A percentile compares a stretch with the other conserved stretches of the same genome.
These are phyloP conservation scores for Pasiphila rectangulata DNA, from an alignment of 2,888 invertebrate genomes.

Conservation along the genomic window DNA sequence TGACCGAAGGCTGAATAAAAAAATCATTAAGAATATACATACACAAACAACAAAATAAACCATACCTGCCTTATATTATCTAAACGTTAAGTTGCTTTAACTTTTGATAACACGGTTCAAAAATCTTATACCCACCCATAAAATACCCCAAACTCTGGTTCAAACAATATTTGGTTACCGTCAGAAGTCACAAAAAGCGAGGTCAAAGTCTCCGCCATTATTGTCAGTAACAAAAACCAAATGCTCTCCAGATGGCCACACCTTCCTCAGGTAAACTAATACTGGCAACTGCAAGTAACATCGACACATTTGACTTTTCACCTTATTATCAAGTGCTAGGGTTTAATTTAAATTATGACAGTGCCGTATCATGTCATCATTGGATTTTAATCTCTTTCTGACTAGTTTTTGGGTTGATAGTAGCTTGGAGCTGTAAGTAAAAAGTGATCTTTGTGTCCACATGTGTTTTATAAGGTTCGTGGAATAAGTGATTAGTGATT, in stretches of 20 bases:
- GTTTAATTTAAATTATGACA: background rate
- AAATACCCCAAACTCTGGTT: no score
- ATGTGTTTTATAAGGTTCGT: conserved; percentile 50
- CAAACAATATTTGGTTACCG: conserved; percentile 15
- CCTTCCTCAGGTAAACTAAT: conserved; percentile 49
- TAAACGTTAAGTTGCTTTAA: no score
- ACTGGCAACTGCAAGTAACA: no score
- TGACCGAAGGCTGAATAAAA: no score
- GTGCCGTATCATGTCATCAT: background rate
- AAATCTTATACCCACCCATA: no score
- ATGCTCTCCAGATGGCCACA: conserved; percentile 49
- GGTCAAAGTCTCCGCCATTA: conserved; percentile 44
- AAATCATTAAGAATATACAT: background rate
- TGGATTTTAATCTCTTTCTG: background rate
- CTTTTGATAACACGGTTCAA: background rate
- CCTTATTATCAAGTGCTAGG: background rate
- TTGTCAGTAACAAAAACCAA: conserved; percentile 34
- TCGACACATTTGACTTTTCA: conserved; percentile 1
- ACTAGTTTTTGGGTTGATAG: background rate
- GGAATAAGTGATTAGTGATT: conserved; percentile 50
- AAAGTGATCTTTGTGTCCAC: conserved; percentile 54
- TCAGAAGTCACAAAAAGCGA: conserved; percentile 33
- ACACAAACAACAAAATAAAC: background rate
- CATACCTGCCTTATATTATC: no score
- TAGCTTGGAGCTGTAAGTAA: conserved; percentile 30